phyloP scores from a whole-genome alignment of 2,113 vertebrate species.

The Cheilinus undulatus region DNA sequence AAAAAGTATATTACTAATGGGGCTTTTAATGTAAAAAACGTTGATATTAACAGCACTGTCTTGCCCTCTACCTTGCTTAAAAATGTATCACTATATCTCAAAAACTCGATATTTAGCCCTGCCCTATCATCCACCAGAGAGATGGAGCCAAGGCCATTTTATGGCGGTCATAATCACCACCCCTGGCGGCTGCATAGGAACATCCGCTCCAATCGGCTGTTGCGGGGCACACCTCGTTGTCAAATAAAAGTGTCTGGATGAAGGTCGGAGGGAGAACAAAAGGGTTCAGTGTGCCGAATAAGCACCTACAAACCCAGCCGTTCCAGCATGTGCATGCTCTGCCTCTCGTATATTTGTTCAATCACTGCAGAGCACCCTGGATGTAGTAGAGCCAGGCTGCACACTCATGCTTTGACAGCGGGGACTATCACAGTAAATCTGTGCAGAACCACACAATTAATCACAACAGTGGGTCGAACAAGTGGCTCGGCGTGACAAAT shows the following conservation, averaged over 20 bases:
- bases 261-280: conserved; percentile 71
- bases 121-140: conserved; percentile 40
- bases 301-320: conserved; percentile 25
- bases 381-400: conserved; percentile 19
- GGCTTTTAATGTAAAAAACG: no score
- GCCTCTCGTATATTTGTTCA: conserved; percentile 42
- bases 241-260: conserved; percentile 75
- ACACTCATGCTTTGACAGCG: conserved; percentile 36
- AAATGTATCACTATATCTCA: no score
- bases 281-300: conserved; percentile 56
- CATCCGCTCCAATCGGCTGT: conserved; percentile 64
- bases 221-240: conserved; percentile 60
- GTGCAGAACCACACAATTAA: conserved; percentile 48
- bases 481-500: conserved; percentile 61
- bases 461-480: conserved; percentile 54
- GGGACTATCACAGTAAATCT: conserved; percentile 56
- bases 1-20: no score
- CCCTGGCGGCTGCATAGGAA: conserved; percentile 58
- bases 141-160: conserved; percentile 65
- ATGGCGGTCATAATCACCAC: conserved; percentile 66
- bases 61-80: no score
- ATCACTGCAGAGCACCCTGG: conserved; percentile 22
- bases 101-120: no score
- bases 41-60: no score
- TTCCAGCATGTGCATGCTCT: neutral